Conservation (phyloP, 2,113 vertebrate genomes). For the Festucalex cinctus region DNA sequence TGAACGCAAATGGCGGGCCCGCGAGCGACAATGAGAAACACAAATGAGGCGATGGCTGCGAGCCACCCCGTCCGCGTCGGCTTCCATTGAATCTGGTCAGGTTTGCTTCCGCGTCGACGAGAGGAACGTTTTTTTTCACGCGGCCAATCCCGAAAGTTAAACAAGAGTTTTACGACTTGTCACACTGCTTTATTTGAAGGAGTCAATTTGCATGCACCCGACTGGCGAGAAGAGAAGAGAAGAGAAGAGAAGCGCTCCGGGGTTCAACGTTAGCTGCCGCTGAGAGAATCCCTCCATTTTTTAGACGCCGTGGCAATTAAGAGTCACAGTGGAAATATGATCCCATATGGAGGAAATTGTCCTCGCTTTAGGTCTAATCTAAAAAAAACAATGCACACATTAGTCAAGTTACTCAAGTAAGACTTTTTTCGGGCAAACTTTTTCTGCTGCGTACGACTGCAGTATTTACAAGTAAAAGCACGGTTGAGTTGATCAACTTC, state of each 20-base stretch:
- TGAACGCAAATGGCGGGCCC: conserved; percentile 54
- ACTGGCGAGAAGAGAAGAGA: conserved; percentile 31
- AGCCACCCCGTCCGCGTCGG: conserved; percentile 41
- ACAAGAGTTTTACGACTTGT: conserved; percentile 34
- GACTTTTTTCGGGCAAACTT: not conserved
- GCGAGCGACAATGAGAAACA: conserved; percentile 61
- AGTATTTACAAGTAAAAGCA: no score
- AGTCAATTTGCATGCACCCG: conserved; percentile 52
- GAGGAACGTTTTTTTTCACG: conserved; percentile 32
- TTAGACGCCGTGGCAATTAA: conserved; percentile 44
- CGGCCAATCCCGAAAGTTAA: conserved; percentile 35
- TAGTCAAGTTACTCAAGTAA: not conserved
- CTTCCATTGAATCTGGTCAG: conserved; percentile 62
- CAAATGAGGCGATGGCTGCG: conserved; percentile 61
- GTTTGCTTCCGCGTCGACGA: conserved; percentile 52
- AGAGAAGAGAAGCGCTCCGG: conserved; percentile 25
- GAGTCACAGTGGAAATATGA: conserved; percentile 46
- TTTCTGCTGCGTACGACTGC: not conserved
- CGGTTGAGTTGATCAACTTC: no score
- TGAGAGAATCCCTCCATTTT: conserved; percentile 46
- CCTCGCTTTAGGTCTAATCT: conserved; percentile 41
- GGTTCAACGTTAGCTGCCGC: conserved; percentile 44
- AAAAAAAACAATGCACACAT: conserved; percentile 1
- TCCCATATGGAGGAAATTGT: conserved; percentile 48
- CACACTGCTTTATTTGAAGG: conserved; percentile 49